These are phyloP conservation scores for Enteromius argenteus DNA, from an alignment of 2,797 vertebrate species.

Conservation along the genomic window DNA sequence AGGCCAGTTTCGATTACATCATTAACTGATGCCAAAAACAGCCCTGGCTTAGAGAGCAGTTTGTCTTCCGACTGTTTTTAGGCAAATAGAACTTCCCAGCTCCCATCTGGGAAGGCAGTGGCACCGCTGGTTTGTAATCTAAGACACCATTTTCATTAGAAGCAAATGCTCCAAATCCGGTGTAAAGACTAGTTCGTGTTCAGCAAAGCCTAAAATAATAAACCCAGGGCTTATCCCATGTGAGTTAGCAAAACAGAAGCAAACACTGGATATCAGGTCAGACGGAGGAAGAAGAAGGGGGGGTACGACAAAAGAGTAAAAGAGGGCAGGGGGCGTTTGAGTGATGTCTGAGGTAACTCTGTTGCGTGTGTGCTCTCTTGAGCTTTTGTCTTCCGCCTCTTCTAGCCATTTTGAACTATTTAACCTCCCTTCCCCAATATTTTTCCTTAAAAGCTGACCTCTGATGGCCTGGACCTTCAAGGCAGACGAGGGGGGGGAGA, in stretches of 20 bases:
- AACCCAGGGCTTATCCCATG: constrained; percentile 88
- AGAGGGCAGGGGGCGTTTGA: constrained; percentile 49
- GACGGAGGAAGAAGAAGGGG: constrained; percentile 44
- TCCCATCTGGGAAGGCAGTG: constrained; percentile 87
- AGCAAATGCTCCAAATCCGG: constrained; percentile 99
- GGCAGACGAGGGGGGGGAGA: constrained; percentile 55
- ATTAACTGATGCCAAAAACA: constrained; percentile 93
- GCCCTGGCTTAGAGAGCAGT: constrained; percentile 89
- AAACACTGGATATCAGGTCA: constrained; percentile 75
- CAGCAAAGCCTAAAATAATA: constrained; percentile 99
- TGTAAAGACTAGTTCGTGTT: constrained; percentile 98
- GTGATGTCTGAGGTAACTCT: constrained; percentile 73
- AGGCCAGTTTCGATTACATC: constrained; percentile 94
- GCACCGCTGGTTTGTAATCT: constrained; percentile 94
- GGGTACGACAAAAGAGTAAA: constrained; percentile 32
- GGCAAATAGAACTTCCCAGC: constrained; percentile 88
- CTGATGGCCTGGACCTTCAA: constrained; percentile 71
- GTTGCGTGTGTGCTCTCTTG: constrained; percentile 63
- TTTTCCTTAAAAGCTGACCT: constrained; percentile 81
- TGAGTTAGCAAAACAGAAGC: constrained; percentile 88
- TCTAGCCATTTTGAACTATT: constrained; percentile 76
- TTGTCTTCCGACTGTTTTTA: constrained; percentile 97
- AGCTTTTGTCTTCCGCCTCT: constrained; percentile 42
- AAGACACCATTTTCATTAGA: constrained; percentile 99
- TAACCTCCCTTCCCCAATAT: constrained; percentile 75